phyloP scores from a whole-genome alignment of 1,140 invertebrate species.

The Microplitis demolitor region DNA sequence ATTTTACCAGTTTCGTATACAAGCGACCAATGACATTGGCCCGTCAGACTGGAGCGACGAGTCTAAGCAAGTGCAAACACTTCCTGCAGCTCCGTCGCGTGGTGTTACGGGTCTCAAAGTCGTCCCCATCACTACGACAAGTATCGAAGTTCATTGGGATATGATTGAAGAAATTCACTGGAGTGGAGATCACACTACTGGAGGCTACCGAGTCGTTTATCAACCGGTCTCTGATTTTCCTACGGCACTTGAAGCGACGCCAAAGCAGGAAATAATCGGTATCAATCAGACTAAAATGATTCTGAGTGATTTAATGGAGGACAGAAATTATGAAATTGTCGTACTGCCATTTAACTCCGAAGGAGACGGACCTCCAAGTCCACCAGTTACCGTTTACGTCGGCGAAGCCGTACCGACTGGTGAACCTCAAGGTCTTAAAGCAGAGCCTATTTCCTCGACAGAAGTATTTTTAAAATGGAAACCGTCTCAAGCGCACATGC shows the following conservation, averaged over 20 bases:
- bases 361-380: slow-evolving; percentile 80
- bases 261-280: slow-evolving; percentile 81
- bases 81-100: slow-evolving; percentile 88
- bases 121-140: slow-evolving; percentile 89
- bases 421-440: slow-evolving; percentile 77
- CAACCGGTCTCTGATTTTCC: slow-evolving; percentile 86
- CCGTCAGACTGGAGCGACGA: slow-evolving; percentile 89
- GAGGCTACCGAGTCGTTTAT: slow-evolving; percentile 87
- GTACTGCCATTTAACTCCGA: slow-evolving; percentile 88
- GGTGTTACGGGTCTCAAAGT: slow-evolving; percentile 83
- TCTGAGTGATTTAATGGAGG: slow-evolving; percentile 77
- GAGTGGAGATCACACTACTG: slow-evolving; percentile 86
- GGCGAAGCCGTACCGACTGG: slow-evolving; percentile 95
- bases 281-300: slow-evolving; percentile 75
- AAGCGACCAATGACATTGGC: slow-evolving; percentile 95
- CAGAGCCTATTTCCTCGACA: slow-evolving; percentile 82
- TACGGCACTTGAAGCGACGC: slow-evolving; percentile 77
- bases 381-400: slow-evolving; percentile 89
- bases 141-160: slow-evolving; percentile 85
- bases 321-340: slow-evolving; percentile 89
- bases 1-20: slow-evolving; percentile 89
- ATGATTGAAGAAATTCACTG: slow-evolving; percentile 77
- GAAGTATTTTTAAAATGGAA: slow-evolving; percentile 87
- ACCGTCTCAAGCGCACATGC: slow-evolving; percentile 79
- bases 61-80: slow-evolving; percentile 85